Evolutionary conservation across 2,797 vertebrate genomes (phyloP), one percentile per base, ranked within the genome.

Genomic region (Aeoliscus strigatus): DNA sequence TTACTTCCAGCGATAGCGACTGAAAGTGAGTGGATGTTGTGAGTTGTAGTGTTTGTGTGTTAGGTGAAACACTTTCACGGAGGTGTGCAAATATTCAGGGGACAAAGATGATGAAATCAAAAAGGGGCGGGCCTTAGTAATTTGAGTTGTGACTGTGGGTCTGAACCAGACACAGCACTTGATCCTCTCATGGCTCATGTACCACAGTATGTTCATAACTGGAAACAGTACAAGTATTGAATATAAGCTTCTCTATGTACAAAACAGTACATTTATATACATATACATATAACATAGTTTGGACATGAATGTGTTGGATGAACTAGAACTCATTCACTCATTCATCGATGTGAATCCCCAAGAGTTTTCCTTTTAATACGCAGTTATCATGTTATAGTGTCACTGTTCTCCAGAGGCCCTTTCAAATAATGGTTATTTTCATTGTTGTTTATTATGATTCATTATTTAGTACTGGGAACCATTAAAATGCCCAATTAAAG

Each of bases 261-360:
- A 86, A 82, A 83, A 80, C 76, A 67, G 44, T 86, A 87, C 79
- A 87, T 66, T 74, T 85, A 83, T 81, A 81, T 82, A 86, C 79
- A 86, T 64, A 62, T 70, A 80, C 59, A n/a, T n/a, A n/a, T n/a
- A n/a, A n/a, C n/a, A 82, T 40, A 51, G 48, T 59, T 76, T 39
- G 53, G 68, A 75, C 58, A 77, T 75, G 68, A 62, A 77, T 67
- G 81, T 84, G 80, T 81, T 67, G 66, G 68, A 77, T 80, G 69
- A 80, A 68, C 37, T 70, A 57, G 85, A 84, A 66, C 68, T 52
- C 49, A 56, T 76, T 75, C 73, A 79, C 84, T 80, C 65, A 65
- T 44, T 60, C 23, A 64, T 49, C 37, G 35, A 30, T 61, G 35
- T 51, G 31, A 65, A 40, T 55, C 39, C 32, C 24, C 14, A 27